A percentile compares a stretch with the other conserved stretches of the same genome.
These are phyloP conservation scores for Enteromius afrohamiltoni DNA, from an alignment of 2,797 vertebrate species.

Conservation along the genomic window DNA sequence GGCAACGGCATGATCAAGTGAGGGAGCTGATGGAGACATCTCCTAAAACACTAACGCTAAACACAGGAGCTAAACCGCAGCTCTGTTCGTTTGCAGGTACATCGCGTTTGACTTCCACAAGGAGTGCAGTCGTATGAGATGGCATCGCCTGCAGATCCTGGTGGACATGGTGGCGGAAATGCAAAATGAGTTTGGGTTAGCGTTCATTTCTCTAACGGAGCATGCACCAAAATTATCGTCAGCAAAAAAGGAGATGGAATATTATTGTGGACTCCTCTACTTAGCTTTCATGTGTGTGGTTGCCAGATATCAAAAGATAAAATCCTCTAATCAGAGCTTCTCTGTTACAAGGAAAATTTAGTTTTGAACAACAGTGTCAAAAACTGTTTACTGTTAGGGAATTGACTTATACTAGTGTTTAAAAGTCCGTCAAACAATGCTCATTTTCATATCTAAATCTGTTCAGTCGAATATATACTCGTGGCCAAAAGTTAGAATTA, in stretches of 20 bases:
- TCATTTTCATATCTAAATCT: not conserved
- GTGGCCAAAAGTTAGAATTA: no score
- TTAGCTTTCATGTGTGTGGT: no score
- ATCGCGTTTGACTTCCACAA: conserved; percentile 96
- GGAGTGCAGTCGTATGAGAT: conserved; percentile 94
- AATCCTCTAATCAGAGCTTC: no score
- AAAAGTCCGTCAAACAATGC: not conserved
- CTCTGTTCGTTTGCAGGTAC: conserved; percentile 75
- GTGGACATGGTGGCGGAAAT: conserved; percentile 86
- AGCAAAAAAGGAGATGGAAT: no score
- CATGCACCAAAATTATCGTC: no score
- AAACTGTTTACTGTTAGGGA: no score
- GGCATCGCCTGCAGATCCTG: conserved; percentile 92
- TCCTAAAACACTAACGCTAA: no score
- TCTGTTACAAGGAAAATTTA: no score
- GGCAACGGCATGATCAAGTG: conserved; percentile 94
- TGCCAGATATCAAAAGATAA: no score
- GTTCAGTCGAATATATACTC: not conserved
- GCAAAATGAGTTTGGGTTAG: conserved; percentile 91
- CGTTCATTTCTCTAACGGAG: not conserved
- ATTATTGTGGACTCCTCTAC: no score
- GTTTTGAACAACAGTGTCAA: no score
- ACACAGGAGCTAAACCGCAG: not conserved
- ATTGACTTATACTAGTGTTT: no score
- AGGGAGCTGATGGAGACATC: not conserved